Base-by-base conservation (phyloP, 1,140 invertebrate species). In the Pseudomyrmex flavicornis region DNA sequence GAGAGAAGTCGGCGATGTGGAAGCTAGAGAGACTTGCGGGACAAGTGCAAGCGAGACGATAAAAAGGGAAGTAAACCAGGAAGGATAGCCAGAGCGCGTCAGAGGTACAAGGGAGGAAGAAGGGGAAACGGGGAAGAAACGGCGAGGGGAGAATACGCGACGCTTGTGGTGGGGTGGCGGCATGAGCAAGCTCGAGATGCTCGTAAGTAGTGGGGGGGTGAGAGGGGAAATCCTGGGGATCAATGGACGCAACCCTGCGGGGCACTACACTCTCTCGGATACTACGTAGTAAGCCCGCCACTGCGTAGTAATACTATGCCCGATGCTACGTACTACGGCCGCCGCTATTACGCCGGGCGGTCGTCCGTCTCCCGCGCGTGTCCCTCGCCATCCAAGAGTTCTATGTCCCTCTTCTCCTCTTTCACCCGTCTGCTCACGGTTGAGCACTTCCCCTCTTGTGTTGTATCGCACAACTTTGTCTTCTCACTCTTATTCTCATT, bases 161-260 rank as follows among this genome's bases (percentile, higher is more conserved):
- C 17, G 46, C 48, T 17, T 50, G 46, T 82, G 79, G 84, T 73
- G 58, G 50, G 52, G 17, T 15, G 54, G 73, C 58, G 63, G 44
- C 61, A 52, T 56, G 50, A 63, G 63, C n/a, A 66, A 63, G 62
- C 52, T n/a, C 54, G 74, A 65, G 65, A 73, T 35, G 26, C 4
- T 35, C 17, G 52, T 15, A 82, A 7, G n/a, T 48, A 73, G 26
- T 63, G 73, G 79, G 44, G 69, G 66, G 69, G 66, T 65, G 83
- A 70, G 50, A 44, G 56, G 70, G 82, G 70, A 12, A 62, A 56
- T 65, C 69, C 84, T 69, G 86, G 89, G 85, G 90, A 92, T 92
- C 91, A 92, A 92, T 92, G 91, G 90, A 92, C 91, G 91, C 88
- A 89, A 88, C 90, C 90, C 91, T 79, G 86, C 90, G 87, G 88